phyloP scores from a whole-genome alignment of 1,140 invertebrate species.

The Acromyrmex charruanus region DNA sequence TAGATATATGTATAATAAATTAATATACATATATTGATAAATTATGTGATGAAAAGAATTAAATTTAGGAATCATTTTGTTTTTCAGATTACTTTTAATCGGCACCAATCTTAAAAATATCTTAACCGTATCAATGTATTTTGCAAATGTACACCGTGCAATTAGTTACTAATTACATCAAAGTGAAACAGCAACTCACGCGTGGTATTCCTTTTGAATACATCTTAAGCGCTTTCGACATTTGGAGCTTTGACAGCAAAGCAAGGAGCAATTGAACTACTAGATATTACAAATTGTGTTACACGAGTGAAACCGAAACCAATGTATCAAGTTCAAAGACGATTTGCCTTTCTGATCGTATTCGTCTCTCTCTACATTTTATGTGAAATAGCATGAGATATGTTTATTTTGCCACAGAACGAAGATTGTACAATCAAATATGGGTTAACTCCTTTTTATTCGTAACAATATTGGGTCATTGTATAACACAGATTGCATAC shows the following conservation, averaged over 20 bases:
- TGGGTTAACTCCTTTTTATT: background rate
- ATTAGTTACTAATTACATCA: background rate
- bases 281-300: slow-evolving; percentile 26
- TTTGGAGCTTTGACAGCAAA: slow-evolving; percentile 14
- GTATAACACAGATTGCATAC: background rate
- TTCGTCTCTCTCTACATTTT: slow-evolving; percentile 22
- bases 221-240: slow-evolving; percentile 28
- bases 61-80: background rate
- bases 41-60: background rate
- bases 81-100: background rate
- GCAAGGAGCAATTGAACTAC: slow-evolving; percentile 2
- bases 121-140: background rate
- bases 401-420: background rate
- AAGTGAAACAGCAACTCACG: background rate
- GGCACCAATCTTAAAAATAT: background rate
- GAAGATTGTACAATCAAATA: background rate
- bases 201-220: slow-evolving; percentile 28
- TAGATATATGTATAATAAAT: background rate
- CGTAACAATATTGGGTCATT: background rate
- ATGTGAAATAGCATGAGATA: background rate
- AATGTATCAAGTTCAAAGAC: background rate
- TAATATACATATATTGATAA: background rate
- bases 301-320: background rate
- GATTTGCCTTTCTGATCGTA: background rate
- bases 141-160: background rate